A percentile compares a stretch with the other conserved stretches of the same genome.
These are phyloP conservation scores for Amazona vittata DNA, from an alignment of 2,113 vertebrate species.

Conservation along the genomic window DNA sequence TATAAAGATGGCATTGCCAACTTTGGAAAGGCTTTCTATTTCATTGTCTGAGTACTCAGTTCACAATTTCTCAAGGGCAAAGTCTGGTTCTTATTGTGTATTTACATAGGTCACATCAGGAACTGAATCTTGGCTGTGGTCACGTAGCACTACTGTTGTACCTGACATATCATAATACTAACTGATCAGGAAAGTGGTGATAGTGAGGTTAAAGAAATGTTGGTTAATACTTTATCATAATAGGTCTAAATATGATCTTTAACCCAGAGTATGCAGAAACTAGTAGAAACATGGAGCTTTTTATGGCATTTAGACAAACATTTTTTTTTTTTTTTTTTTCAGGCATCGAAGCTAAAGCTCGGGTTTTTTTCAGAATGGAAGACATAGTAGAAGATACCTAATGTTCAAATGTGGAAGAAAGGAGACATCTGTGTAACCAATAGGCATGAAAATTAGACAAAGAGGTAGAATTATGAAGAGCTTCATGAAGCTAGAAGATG, in stretches of 20 bases:
- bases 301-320: not conserved
- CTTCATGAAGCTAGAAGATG: not conserved
- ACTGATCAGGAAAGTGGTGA: not conserved
- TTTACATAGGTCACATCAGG: not conserved
- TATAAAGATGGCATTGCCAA: not conserved
- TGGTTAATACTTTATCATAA: not conserved
- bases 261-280: not conserved
- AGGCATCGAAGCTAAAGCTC: not conserved
- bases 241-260: not conserved
- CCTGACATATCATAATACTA: not conserved
- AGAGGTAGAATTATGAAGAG: not conserved
- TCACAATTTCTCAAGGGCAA: slow-evolving; percentile 1
- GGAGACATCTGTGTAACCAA: not conserved
- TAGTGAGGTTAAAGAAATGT: not conserved
- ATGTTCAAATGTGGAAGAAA: not conserved
- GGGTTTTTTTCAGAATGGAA: not conserved
- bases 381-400: not conserved
- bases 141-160: slow-evolving; percentile 10
- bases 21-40: not conserved
- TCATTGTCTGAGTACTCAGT: not conserved
- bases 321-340: not conserved
- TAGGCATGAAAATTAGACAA: not conserved
- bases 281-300: not conserved
- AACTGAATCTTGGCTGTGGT: not conserved
- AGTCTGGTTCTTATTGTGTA: not conserved